A percentile compares a stretch with the other conserved stretches of the same genome.
phyloP scores from a whole-genome alignment of 2,113 vertebrate species.

The Telmatochromis brichardi region DNA sequence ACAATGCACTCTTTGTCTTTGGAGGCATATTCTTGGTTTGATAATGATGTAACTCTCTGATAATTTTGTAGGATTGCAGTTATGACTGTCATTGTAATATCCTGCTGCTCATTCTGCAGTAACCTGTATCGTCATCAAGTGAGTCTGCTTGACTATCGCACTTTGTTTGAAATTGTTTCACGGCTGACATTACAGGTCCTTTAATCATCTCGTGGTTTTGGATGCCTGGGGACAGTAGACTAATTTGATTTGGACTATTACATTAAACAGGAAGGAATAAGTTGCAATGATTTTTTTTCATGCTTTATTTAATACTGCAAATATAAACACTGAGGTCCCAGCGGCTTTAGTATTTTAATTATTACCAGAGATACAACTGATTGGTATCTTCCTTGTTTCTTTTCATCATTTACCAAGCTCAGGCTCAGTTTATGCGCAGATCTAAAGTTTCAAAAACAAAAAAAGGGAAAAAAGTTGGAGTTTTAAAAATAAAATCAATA shows the following conservation, averaged over 20 bases:
- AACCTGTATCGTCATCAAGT: neutral
- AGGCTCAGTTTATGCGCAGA: neutral
- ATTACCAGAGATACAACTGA: neutral
- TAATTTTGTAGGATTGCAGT: neutral
- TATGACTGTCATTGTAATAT: neutral
- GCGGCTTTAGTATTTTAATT: neutral
- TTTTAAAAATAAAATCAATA: neutral
- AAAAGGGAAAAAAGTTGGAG: neutral
- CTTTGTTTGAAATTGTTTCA: neutral
- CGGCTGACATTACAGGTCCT: neutral
- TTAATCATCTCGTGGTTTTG: neutral
- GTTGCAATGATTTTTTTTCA: neutral
- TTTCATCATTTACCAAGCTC: neutral
- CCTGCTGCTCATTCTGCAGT: neutral
- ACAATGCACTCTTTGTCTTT: neutral
- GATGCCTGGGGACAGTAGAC: neutral
- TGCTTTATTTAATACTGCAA: neutral
- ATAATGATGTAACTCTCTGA: neutral
- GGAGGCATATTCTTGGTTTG: neutral
- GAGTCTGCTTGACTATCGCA: neutral
- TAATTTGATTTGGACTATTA: neutral
- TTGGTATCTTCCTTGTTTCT: accelerated
- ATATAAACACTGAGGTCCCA: neutral
- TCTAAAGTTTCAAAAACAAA: neutral
- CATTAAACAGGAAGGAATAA: neutral